Percentiles rank a stretch among this genome's conserved stretches.
Conservation (phyloP, 2,797 vertebrate genomes). For the Alosa sapidissima region DNA sequence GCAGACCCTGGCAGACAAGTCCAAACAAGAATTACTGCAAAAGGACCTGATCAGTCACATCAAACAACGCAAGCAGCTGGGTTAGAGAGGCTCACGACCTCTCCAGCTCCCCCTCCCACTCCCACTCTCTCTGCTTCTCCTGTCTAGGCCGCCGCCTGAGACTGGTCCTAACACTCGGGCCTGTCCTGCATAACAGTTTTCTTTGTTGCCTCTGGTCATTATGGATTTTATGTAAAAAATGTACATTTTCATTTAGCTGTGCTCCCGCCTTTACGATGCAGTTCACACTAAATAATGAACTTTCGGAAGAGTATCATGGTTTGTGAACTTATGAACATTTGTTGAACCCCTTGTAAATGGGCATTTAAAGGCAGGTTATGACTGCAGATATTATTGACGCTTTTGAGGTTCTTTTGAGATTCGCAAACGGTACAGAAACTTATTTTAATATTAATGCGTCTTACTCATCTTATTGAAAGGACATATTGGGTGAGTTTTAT, state of each 20-base stretch:
- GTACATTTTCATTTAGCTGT: neutral
- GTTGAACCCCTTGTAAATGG: neutral
- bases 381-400: neutral
- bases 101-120: constrained; percentile 19
- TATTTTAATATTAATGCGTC: neutral
- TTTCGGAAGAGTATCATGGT: neutral
- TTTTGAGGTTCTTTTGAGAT: neutral
- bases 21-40: constrained; percentile 94
- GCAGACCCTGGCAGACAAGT: constrained; percentile 90
- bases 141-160: neutral
- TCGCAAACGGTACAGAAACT: neutral
- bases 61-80: constrained; percentile 95
- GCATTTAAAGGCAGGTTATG: neutral
- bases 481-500: neutral
- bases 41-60: constrained; percentile 90
- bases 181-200: neutral
- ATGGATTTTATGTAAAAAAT: neutral
- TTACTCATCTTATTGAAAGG: neutral
- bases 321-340: constrained; percentile 15
- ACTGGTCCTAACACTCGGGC: neutral
- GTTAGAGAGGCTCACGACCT: constrained; percentile 76
- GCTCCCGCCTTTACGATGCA: neutral
- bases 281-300: neutral
- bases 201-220: neutral
- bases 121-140: neutral